Evolutionary conservation across 2,113 vertebrate genomes (phyloP), one percentile per base, ranked within the genome.

Genomic region (Pygoscelis adeliae): DNA sequence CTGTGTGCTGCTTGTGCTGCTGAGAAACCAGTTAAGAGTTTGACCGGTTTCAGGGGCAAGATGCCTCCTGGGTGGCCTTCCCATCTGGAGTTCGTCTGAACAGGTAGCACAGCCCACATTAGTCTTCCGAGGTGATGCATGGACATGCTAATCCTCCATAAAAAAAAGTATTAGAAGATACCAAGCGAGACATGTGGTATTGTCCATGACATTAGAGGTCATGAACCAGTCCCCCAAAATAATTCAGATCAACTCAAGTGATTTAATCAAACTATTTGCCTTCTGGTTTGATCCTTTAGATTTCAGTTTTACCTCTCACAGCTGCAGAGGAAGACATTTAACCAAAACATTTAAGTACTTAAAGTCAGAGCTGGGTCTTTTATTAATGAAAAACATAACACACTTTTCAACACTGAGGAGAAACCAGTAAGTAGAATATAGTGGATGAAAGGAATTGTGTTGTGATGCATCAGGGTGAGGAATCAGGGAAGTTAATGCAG

Each of bases 31-130:
- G 91, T 93, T 80, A 87, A 89, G 63, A 72, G 91, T 59, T 85
- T 62, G 74, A 87, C 61, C 7, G 6, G 59, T 89, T 88, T 88
- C 21, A 36, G 4, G 71, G 81, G 77, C 61, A 82, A 95, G 72
- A 94, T 83, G 74, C 87, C 85, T 94, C 79, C 61, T 96, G 90
- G 93, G 94, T 96, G 93, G 93, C 91, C 95, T 91, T 86, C 59
- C 83, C 89, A 96, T 93, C 94, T 94, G 94, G 91, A 83, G 65
- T 90, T 91, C 76, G 82, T 65, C 89, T 91, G 95, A 95, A 95
- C 95, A 96, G 97, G 95, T 95, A 96, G 89, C 80, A 87, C 40
- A 87, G 80, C 36, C 34, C 77, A 92, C 91, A 94, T 89, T 29
- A 69, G 56, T 89, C 89, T 94, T 92, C 86, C 0, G 29, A 97